Evolutionary conservation across 2,113 vertebrate genomes (phyloP).

Genomic region (Poicephalus gulielmi): DNA sequence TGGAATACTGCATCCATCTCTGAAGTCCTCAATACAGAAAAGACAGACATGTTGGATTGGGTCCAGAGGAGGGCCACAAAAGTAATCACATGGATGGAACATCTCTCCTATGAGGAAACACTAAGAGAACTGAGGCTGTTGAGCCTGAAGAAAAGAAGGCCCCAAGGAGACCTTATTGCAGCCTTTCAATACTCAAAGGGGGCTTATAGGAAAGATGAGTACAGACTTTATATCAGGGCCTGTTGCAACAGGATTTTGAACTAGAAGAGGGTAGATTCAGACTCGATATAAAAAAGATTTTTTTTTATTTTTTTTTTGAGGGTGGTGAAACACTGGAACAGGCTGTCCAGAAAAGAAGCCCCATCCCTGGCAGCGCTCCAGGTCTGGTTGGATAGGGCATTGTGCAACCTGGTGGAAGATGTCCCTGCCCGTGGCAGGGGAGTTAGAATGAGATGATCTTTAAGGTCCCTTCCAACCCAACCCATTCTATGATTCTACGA

Average conservation of each 20-base stretch:
- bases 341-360: background rate
- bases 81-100: background rate
- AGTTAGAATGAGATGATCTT: background rate
- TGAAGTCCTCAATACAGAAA: background rate
- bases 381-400: background rate
- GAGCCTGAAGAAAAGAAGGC: background rate
- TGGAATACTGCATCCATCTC: background rate
- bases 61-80: background rate
- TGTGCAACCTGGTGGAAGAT: background rate
- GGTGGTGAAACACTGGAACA: background rate
- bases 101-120: background rate
- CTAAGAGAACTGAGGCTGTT: background rate
- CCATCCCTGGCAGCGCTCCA: background rate
- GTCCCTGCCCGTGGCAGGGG: background rate
- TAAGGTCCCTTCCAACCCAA: background rate
- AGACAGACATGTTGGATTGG: accelerated
- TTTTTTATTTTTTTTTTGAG: background rate
- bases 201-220: background rate
- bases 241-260: background rate
- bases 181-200: background rate
- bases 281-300: background rate
- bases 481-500: background rate
- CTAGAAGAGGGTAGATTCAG: background rate
- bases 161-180: background rate
- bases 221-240: background rate